Conservation (phyloP, 2,888 invertebrate genomes). For the Drosophila helvetica region DNA sequence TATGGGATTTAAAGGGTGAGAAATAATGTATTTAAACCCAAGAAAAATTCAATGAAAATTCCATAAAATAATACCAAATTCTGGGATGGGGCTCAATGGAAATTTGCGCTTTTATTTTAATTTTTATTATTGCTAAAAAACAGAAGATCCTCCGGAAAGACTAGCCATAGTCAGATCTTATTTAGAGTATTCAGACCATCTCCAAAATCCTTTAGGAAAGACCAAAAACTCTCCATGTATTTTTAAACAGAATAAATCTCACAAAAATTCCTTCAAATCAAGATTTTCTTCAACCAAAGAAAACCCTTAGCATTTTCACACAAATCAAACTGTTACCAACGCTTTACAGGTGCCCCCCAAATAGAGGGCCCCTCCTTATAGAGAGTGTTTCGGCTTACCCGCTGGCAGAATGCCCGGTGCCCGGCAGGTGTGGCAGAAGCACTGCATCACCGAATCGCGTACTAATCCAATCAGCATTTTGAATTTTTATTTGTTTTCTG, state of each 20-base stretch:
- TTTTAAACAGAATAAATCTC: neutral
- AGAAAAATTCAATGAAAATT: neutral
- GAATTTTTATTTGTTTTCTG: conserved; percentile 28
- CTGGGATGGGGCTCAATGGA: too few relatives aligned
- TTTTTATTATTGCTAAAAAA: too few relatives aligned
- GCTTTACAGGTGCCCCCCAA: neutral
- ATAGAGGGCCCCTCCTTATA: neutral
- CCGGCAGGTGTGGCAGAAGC: conserved; percentile 96
- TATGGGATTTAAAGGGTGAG: neutral
- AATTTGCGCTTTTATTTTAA: too few relatives aligned
- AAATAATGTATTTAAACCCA: neutral
- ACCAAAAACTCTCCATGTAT: neutral
- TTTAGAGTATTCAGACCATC: neutral
- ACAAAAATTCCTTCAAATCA: neutral
- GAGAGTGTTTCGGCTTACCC: conserved; percentile 85
- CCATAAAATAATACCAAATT: neutral
- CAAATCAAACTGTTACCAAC: conserved; percentile 25
- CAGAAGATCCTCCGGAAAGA: neutral
- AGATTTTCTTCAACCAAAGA: neutral
- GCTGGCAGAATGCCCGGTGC: conserved; percentile 89
- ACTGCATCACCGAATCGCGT: conserved; percentile 96
- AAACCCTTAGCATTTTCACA: neutral
- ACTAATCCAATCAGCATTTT: conserved; percentile 94
- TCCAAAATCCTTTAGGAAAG: neutral
- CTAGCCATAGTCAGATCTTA: neutral